Evolutionary conservation across 1,140 invertebrate species (phyloP).

Genomic region (Psix sp.): DNA sequence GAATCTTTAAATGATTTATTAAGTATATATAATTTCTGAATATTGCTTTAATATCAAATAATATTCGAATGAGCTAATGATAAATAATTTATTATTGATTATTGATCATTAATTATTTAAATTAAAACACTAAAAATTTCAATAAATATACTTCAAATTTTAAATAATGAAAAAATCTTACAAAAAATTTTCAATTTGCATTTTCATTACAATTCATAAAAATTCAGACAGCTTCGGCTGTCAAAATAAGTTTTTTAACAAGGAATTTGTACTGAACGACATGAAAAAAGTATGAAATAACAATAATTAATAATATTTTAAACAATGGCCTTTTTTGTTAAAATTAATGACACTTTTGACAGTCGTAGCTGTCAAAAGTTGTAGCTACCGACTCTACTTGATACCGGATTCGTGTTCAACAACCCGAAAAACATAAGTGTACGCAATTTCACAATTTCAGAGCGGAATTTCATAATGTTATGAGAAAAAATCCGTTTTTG

Average conservation of each 20-base stretch:
- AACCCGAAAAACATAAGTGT: not conserved
- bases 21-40: too few species aligned
- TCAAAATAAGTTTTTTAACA: not conserved
- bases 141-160: too few species aligned
- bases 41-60: too few species aligned
- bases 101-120: too few species aligned
- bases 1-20: too few species aligned
- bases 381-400: not conserved
- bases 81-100: too few species aligned
- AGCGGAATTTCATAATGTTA: conserved; percentile 2
- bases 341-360: conserved; percentile 8
- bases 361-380: conserved; percentile 3
- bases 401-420: conserved; percentile 2
- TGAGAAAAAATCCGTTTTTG: not conserved
- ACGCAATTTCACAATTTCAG: not conserved
- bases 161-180: too few species aligned
- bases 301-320: not conserved
- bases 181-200: too few species aligned
- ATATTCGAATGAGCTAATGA: too few species aligned
- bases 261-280: not conserved
- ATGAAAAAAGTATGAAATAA: not conserved
- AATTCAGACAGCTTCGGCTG: too few species aligned
- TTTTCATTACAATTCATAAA: too few species aligned
- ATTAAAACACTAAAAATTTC: too few species aligned
- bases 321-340: not conserved